Base-by-base conservation (phyloP, 1,140 invertebrate species). In the Proctacanthus coquilletti region DNA sequence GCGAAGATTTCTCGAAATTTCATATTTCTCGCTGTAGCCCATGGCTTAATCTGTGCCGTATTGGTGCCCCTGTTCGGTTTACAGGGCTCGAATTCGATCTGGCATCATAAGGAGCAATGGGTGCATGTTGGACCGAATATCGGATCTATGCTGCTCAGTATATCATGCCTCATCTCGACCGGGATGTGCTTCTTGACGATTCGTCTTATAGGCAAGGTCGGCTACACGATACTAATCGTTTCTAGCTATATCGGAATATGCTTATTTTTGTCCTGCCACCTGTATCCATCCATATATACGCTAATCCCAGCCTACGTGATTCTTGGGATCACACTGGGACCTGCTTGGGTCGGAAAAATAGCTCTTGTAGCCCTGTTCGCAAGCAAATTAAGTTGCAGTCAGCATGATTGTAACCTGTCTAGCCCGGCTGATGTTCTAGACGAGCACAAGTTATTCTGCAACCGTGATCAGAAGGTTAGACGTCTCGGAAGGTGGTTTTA, bases 211-310 rank as follows among this genome's bases (percentile, higher is more conserved):
- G 65, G 69, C 3, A 65, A 63, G 40, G 45, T 71, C 1, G 71
- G 71, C 3, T 66, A 68, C 3, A 70, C 68, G 18, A 51, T 65
- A 2, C 56, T 66, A 10, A 53, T 74, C 25, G 56, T 60, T 13
- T 38, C 64, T 17, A 64, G 60, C 15, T 72, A 73, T 42, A 17
- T 65, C 3, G 51, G 63, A 3, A 62, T 70, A n/a, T 56, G 51
- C 2, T 40, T 72, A 11, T 77, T 77, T 47, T 63, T 73, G 32
- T 57, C 63, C 0, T 54, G 62, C 4, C 74, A 77, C 42, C 45
- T 76, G 0, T 75, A 71, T 48, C 72, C 74, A 3, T 68, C 66
- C n/a, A 58, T 72, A 38, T 73, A 69, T 44, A 51, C 72, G 14
- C 50, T 76, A 29, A 42, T 74, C 38, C 69, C 71, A 10, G 69